Base-by-base conservation (phyloP, 2,113 vertebrate genomes). In the Coryphaenoides rupestris region DNA sequence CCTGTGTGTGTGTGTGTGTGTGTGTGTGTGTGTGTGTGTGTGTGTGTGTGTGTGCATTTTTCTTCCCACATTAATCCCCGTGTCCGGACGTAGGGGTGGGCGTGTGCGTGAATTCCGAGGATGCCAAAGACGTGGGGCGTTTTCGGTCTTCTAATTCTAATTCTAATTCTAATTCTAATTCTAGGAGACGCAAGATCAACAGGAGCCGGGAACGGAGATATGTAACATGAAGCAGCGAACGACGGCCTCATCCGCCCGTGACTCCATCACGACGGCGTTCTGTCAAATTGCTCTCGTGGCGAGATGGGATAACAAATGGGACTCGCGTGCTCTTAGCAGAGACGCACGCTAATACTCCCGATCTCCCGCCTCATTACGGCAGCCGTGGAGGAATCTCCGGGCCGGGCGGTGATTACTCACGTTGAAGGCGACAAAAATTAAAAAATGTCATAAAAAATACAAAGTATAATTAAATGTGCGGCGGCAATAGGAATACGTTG, bases 291-390 rank as follows among this genome's bases (percentile, higher is more conserved):
- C 59, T 70, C 65, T 82, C 78, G 75, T 74, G 65, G 76, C 60
- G 82, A 83, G 6, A 86, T 77, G 62, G 68, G 73, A 83, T 82
- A 78, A 86, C 85, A 88, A 86, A 86, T 88, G 72, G 73, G 72
- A 75, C 83, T 88, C 69, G 73, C 74, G 71, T 81, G 83, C 77
- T 83, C 84, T 86, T 85, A 85, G 82, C 76, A 77, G 80, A 73
- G 74, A 79, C n/a, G n/a, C 62, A 68, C 77, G 77, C 71, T 90
- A 87, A 90, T 85, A 77, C 75, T 67, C 58, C 73, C 76, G 82
- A 86, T 88, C 88, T 86, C 79, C 81, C 81, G 74, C 66, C 80
- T 89, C 78, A 84, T 87, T 89, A 83, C 78, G 60, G 77, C 70
- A 78, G 84, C 83, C 79, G 84, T 87, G 80, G 76, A 86, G 67